These are phyloP conservation scores for Lagocephalus sceleratus DNA, from an alignment of 2,797 vertebrate species.

Conservation along the genomic window DNA sequence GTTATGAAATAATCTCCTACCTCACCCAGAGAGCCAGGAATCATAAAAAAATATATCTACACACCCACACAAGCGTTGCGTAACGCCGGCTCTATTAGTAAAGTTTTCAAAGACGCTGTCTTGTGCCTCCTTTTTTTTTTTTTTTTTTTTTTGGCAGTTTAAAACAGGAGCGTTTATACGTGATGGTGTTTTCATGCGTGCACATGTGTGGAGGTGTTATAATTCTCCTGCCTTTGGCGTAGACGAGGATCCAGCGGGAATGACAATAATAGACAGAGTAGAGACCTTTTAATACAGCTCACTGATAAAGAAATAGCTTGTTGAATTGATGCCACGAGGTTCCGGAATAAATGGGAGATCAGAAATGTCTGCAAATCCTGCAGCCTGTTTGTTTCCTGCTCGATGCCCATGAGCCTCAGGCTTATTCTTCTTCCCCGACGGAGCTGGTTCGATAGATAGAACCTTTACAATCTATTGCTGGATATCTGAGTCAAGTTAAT, in stretches of 20 bases:
- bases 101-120: conserved; percentile 54
- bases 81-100: conserved; percentile 63
- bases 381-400: conserved; percentile 18
- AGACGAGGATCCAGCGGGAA: conserved; percentile 32
- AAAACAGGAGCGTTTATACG: conserved; percentile 18
- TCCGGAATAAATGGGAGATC: conserved; percentile 20
- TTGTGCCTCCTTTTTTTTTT: conserved; percentile 23
- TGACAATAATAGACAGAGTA: conserved; percentile 41
- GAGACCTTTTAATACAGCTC: conserved; percentile 19
- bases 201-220: conserved; percentile 43
- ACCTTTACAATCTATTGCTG: background rate
- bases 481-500: conserved; percentile 8
- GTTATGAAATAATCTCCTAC: conserved; percentile 79
- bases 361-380: conserved; percentile 22
- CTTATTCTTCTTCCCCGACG: background rate
- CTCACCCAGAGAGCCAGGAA: conserved; percentile 65
- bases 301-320: conserved; percentile 23
- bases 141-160: conserved; percentile 33
- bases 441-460: background rate
- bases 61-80: conserved; percentile 76
- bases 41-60: conserved; percentile 51
- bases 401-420: background rate
- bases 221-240: conserved; percentile 27
- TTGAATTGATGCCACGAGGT: conserved; percentile 22
- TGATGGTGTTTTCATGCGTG: conserved; percentile 38